Base-by-base conservation (phyloP, 2,888 invertebrate genomes). In the Eueremaeus valkanovi region DNA sequence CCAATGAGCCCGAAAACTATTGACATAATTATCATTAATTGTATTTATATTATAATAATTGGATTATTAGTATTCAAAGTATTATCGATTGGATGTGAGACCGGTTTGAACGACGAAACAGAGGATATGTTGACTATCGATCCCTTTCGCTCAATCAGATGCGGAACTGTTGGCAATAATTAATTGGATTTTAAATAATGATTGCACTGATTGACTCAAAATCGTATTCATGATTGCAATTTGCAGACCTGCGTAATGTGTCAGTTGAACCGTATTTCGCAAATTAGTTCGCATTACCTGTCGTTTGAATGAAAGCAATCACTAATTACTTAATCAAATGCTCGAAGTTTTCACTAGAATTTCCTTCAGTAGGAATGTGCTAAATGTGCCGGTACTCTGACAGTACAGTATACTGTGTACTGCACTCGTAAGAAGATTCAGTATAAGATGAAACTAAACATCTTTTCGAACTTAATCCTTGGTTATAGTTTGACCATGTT, bases 71-170 rank as follows among this genome's bases (percentile, higher is more conserved):
- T n/a, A n/a, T n/a, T n/a, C n/a, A n/a, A n/a, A n/a, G n/a, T n/a
- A n/a, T n/a, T 58, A 58, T 18, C 6, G 3, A 21, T 16, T 31
- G 31, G 16, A 61, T 29, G 61, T 61, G 31, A 27, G 70, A 70
- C 70, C 70, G 70, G 70, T 70, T 70, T 70, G 45, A 70, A 70
- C 8, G 70, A 40, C 21, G 70, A 42, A 27, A 70, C 70, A 70
- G 45, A 45, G 1, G 70, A 70, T 1, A 70, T 27, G 29, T 70
- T 70, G 5, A 70, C 70, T 27, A 70, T 70, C 2, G 70, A 6
- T 27, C 70, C 70, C 36, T 70, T 70, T 45, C 11, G 21, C 8
- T 21, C 6, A 24, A 70, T 70, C 21, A 70, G 70, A 42, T 70
- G 70, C 70, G 42, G 45, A 70, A 70, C 70, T 70, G 31, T 21